Percentiles rank a stretch among this genome's conserved stretches.
These are phyloP conservation scores for Archips xylosteana DNA, from an alignment of 2,888 invertebrate species.

Conservation along the genomic window DNA sequence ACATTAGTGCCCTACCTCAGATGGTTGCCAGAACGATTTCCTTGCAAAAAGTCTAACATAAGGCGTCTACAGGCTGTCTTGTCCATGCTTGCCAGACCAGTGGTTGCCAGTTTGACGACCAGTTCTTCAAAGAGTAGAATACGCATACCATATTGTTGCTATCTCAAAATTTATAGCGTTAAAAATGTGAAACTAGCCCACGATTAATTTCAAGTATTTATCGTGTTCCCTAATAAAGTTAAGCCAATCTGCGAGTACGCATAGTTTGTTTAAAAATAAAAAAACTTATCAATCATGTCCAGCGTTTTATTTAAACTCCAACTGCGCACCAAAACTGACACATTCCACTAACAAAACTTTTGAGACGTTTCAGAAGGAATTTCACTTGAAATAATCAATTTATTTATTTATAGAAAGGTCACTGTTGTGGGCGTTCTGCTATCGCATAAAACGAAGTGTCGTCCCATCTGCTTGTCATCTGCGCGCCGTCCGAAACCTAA, in stretches of 20 bases:
- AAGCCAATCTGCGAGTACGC: not conserved
- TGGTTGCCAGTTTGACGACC: too few species aligned
- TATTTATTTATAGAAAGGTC: not conserved
- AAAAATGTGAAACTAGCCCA: too few species aligned
- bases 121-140: too few species aligned
- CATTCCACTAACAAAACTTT: slow-evolving; percentile 5
- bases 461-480: not conserved
- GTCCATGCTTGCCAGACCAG: too few species aligned
- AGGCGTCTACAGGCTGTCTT: too few species aligned
- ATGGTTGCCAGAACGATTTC: too few species aligned
- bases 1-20: too few species aligned
- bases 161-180: too few species aligned
- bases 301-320: slow-evolving; percentile 6
- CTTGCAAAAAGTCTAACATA: too few species aligned
- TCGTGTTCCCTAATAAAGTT: not conserved
- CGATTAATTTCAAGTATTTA: too few species aligned
- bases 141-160: too few species aligned
- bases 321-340: slow-evolving; percentile 4
- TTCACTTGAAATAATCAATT: not conserved
- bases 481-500: not conserved
- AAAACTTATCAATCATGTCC: not conserved
- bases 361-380: not conserved
- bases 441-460: not conserved
- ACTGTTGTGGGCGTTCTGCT: not conserved
- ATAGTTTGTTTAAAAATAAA: not conserved